These are phyloP conservation scores for Polypterus senegalus DNA, from an alignment of 2,113 vertebrate genomes.

Conservation along the genomic window DNA sequence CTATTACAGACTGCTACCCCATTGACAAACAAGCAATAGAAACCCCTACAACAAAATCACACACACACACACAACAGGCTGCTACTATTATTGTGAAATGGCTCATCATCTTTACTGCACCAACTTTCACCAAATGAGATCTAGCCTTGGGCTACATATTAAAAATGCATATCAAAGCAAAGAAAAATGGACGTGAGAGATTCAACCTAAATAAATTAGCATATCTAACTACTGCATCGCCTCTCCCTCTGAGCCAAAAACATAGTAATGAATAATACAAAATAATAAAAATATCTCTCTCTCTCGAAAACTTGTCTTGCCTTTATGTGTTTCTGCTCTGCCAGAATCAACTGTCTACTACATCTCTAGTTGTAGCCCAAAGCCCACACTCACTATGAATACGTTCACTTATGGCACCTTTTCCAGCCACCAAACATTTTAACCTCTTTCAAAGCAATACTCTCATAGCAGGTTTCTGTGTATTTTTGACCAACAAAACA, in stretches of 20 bases:
- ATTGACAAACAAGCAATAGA: constrained; percentile 38
- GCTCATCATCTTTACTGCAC: constrained; percentile 75
- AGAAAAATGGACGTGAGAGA: constrained; percentile 78
- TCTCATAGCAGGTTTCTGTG: too few species aligned
- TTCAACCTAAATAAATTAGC: constrained; percentile 72
- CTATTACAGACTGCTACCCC: constrained; percentile 56
- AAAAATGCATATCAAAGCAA: constrained; percentile 98
- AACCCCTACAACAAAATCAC: too few species aligned
- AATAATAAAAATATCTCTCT: constrained; percentile 23
- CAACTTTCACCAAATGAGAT: constrained; percentile 84
- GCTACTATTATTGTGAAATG: constrained; percentile 71
- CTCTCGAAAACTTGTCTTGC: constrained; percentile 19
- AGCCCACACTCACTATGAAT: too few species aligned
- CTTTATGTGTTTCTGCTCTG: not conserved
- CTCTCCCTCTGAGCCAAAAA: constrained; percentile 29
- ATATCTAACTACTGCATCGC: constrained; percentile 62
- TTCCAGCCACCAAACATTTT: too few species aligned
- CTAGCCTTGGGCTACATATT: constrained; percentile 79
- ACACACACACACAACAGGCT: constrained; percentile 38
- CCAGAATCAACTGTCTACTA: too few species aligned
- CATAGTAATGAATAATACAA: constrained; percentile 45
- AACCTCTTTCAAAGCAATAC: too few species aligned
- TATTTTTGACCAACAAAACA: too few species aligned
- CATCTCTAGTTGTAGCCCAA: too few species aligned
- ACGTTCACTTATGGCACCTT: too few species aligned